These are phyloP conservation scores for Philypnodon macrostomus DNA, from an alignment of 2,797 vertebrate genomes.

Conservation along the genomic window DNA sequence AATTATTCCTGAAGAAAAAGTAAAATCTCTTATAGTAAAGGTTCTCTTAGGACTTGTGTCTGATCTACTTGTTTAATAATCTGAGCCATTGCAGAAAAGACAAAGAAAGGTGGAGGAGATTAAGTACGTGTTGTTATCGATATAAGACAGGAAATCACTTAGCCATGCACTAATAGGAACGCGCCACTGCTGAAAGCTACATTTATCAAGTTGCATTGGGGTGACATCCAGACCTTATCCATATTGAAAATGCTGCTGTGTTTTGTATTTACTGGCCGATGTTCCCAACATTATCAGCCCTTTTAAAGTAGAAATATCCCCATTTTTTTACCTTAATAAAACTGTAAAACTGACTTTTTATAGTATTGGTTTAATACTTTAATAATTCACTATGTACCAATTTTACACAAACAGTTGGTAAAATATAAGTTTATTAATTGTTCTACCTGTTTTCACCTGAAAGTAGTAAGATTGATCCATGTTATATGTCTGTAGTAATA, in stretches of 20 bases:
- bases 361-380: no score
- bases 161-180: conserved; percentile 31
- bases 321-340: no score
- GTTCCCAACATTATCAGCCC: not conserved
- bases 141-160: conserved; percentile 53
- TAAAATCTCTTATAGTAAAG: conserved; percentile 15
- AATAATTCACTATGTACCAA: no score
- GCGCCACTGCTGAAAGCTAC: conserved; percentile 18
- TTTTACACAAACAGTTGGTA: no score
- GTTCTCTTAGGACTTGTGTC: conserved; percentile 29
- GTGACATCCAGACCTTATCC: conserved; percentile 26
- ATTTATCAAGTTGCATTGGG: conserved; percentile 26
- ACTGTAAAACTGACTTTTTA: no score
- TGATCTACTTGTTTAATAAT: conserved; percentile 46
- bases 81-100: conserved; percentile 35
- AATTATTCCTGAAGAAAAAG: no score
- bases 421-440: no score
- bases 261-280: not conserved
- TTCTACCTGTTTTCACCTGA: no score
- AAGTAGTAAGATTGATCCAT: no score
- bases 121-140: conserved; percentile 45
- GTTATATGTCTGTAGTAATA: no score
- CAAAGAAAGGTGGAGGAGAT: conserved; percentile 29
- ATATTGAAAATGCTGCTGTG: conserved; percentile 8
- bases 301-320: not conserved